These are phyloP conservation scores for Catalaphyllia jardinei DNA, from an alignment of 64 coral and sea anemone genomes.

Conservation along the genomic window DNA sequence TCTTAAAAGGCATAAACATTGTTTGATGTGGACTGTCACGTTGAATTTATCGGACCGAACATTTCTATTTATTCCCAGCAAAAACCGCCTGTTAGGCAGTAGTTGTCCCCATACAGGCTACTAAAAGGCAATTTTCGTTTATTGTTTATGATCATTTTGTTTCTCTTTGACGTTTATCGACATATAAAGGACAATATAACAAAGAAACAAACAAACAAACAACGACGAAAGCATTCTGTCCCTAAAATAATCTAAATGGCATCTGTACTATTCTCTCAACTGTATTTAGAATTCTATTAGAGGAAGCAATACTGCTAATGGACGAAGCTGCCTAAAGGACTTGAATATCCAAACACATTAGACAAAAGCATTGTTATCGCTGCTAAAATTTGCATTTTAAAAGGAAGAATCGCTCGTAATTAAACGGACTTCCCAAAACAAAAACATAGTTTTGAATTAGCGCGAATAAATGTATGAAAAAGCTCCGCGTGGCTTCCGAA, in stretches of 20 bases:
- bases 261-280: no score
- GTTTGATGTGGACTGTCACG: no score
- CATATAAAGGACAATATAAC: neutral
- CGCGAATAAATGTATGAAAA: neutral
- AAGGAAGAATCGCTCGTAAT: neutral
- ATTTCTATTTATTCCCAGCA: no score
- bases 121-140: neutral
- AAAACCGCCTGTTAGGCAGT: no score
- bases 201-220: neutral
- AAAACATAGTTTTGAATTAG: constrained; percentile 12
- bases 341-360: constrained; percentile 3
- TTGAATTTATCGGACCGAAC: no score
- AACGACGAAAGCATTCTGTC: no score
- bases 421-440: constrained; percentile 16
- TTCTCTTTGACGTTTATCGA: neutral
- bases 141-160: neutral
- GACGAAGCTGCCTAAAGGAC: neutral
- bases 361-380: neutral
- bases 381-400: constrained; percentile 19
- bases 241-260: neutral
- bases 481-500: neutral
- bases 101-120: no score
- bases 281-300: neutral
- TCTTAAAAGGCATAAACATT: no score
- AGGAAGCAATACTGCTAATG: neutral